phyloP scores from a whole-genome alignment of 2,888 invertebrate genomes.

The Selenia dentaria region DNA sequence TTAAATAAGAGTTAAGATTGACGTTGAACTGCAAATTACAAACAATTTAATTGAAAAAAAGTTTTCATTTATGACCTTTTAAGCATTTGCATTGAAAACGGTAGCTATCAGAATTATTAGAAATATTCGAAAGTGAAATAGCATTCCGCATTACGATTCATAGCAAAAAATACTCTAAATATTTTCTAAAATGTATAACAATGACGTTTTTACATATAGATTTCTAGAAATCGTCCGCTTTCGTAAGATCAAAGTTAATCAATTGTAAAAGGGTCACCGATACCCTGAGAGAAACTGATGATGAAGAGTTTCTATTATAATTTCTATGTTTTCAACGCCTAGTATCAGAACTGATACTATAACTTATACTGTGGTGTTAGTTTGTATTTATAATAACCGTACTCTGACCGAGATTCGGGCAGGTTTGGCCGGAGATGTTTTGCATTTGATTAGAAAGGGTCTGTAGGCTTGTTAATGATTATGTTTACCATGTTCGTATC shows the following conservation, averaged over 20 bases:
- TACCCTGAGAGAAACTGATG: constrained; percentile 37
- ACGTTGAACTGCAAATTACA: no score
- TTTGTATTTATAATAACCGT: constrained; percentile 34
- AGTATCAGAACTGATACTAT: background rate
- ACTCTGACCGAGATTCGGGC: constrained; percentile 35
- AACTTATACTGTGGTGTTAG: background rate
- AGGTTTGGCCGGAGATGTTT: constrained; percentile 38
- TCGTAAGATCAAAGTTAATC: constrained; percentile 19
- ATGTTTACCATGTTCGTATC: no score
- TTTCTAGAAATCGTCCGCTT: constrained; percentile 8
- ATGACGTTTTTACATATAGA: background rate
- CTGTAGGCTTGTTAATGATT: constrained; percentile 14
- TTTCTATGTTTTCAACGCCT: constrained; percentile 21
- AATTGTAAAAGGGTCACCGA: constrained; percentile 24
- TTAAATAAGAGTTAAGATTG: no score
- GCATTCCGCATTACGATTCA: background rate
- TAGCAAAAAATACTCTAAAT: background rate
- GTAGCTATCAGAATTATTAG: no score
- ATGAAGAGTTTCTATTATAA: constrained; percentile 35
- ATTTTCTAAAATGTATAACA: background rate
- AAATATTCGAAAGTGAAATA: background rate
- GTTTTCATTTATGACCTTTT: no score
- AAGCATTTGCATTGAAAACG: no score
- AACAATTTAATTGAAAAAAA: no score
- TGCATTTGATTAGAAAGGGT: constrained; percentile 34